Percentiles rank a stretch among this genome's conserved stretches.
Conservation (phyloP, 2,113 vertebrate species). For the Canis aureus region DNA sequence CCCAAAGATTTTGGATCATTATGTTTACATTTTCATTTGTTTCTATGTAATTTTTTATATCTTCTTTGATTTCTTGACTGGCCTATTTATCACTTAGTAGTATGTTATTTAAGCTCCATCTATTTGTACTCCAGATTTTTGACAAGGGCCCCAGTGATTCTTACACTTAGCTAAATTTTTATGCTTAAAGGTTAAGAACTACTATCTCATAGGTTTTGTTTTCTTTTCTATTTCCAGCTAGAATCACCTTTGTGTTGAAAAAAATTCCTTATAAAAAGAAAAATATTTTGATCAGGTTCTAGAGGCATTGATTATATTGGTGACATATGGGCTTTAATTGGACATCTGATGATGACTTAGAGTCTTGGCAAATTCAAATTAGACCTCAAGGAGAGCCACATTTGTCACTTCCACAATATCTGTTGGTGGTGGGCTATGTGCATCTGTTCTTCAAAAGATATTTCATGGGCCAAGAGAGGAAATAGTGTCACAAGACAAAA, state of each 20-base stretch:
- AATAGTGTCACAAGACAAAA: conserved; percentile 19
- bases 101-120: neutral
- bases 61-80: neutral
- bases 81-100: neutral
- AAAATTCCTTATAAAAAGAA: neutral
- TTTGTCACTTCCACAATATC: neutral
- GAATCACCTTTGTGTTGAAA: neutral
- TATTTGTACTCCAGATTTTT: neutral
- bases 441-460: neutral
- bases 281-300: neutral
- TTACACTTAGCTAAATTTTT: neutral
- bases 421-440: neutral
- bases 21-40: neutral
- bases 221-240: neutral
- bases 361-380: neutral
- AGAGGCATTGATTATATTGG: neutral
- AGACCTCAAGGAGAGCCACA: neutral
- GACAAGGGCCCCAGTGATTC: neutral
- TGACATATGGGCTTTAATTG: neutral
- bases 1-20: neutral
- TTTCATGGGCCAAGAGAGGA: neutral
- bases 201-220: neutral
- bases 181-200: conserved; percentile 22
- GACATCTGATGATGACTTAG: neutral
- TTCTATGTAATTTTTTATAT: neutral